A percentile compares a stretch with the other conserved stretches of the same genome.
Evolutionary conservation across 2,888 invertebrate species (phyloP).

Genomic region (Pterostichus madidus): DNA sequence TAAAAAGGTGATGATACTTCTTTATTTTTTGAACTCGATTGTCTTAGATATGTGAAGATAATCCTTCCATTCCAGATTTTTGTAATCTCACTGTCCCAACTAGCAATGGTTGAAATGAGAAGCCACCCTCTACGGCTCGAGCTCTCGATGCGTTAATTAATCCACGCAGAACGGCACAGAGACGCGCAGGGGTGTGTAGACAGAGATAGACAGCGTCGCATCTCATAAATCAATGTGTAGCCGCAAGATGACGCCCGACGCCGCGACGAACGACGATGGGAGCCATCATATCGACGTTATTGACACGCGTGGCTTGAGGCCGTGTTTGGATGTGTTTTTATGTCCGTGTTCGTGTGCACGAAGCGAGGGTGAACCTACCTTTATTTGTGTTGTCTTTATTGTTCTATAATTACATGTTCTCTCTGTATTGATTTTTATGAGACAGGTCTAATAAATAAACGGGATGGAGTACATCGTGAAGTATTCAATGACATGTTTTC

Average conservation of each 20-base stretch:
- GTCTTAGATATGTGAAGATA: too few species aligned
- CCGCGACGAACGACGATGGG: constrained; percentile 12
- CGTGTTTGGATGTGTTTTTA: constrained; percentile 57
- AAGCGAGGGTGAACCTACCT: not conserved
- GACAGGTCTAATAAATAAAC: not conserved
- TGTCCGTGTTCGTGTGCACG: constrained; percentile 10
- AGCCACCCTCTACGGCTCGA: not conserved
- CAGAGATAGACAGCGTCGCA: constrained; percentile 21
- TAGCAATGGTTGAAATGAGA: not conserved
- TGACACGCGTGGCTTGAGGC: constrained; percentile 73
- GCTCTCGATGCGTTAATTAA: constrained; percentile 57
- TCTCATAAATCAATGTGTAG: constrained; percentile 77
- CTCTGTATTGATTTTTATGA: constrained; percentile 12
- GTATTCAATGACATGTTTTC: not conserved
- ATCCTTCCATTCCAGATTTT: too few species aligned
- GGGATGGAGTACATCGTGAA: not conserved
- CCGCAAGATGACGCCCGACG: constrained; percentile 76
- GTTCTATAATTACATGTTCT: constrained; percentile 13
- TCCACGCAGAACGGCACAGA: constrained; percentile 21
- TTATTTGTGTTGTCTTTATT: constrained; percentile 33
- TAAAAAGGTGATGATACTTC: too few species aligned
- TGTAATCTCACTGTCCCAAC: too few species aligned
- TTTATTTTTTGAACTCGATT: too few species aligned
- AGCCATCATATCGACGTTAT: constrained; percentile 77
- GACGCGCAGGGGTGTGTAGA: constrained; percentile 8